Evolutionary conservation across 2,797 vertebrate genomes (phyloP).

Genomic region (Agapornis canus): DNA sequence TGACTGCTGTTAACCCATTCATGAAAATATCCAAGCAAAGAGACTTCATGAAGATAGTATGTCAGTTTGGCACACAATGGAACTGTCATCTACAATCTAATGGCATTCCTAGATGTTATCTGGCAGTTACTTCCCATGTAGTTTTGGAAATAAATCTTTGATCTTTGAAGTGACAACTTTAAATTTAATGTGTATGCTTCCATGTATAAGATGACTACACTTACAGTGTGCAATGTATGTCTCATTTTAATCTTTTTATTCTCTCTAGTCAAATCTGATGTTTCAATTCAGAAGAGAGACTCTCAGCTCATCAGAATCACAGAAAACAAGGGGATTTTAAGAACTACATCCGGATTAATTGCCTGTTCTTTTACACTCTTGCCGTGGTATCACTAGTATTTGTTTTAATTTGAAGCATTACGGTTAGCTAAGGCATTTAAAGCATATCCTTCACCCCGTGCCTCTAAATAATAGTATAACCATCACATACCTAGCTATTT

Average conservation of each 20-base stretch:
- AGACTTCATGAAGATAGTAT: background rate
- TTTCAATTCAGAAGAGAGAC: background rate
- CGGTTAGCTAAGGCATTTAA: background rate
- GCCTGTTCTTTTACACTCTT: background rate
- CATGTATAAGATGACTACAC: background rate
- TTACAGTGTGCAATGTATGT: background rate
- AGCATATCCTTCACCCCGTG: background rate
- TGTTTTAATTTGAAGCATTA: background rate
- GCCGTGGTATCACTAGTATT: background rate
- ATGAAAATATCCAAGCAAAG: background rate
- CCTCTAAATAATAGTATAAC: background rate
- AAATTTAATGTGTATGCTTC: background rate
- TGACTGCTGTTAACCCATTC: background rate
- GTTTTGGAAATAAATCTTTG: background rate
- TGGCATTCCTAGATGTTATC: conserved; percentile 22
- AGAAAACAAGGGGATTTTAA: background rate
- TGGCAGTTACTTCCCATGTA: background rate
- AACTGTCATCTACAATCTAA: background rate
- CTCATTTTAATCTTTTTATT: conserved; percentile 20
- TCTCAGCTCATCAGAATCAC: background rate
- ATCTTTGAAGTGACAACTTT: background rate
- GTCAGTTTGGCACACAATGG: conserved; percentile 31
- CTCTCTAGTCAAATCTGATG: background rate
- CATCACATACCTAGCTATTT: background rate
- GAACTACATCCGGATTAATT: background rate